phyloP scores from a whole-genome alignment of 2,888 invertebrate genomes.

The Heliconius erato region DNA sequence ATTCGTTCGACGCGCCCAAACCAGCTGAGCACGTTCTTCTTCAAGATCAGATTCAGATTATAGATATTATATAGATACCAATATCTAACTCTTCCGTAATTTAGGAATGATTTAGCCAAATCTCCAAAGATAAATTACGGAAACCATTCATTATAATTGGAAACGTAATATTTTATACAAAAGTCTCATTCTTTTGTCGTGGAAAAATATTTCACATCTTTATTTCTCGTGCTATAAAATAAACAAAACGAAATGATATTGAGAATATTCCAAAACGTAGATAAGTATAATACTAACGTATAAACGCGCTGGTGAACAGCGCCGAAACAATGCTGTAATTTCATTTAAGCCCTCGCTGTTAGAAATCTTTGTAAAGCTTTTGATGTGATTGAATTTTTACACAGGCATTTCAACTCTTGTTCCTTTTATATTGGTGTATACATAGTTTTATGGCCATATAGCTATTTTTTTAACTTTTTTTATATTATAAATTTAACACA shows the following conservation, averaged over 20 bases:
- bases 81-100: too few species aligned
- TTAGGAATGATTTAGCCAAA: too few species aligned
- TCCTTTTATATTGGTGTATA: constrained; percentile 41
- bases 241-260: constrained; percentile 1
- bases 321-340: constrained; percentile 61
- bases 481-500: background rate
- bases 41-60: too few species aligned
- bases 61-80: too few species aligned
- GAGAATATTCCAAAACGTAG: background rate
- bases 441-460: background rate
- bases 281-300: constrained; percentile 27
- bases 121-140: too few species aligned
- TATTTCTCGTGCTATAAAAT: background rate
- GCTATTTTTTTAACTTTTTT: background rate
- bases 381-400: constrained; percentile 70
- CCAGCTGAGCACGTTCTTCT: too few species aligned
- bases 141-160: too few species aligned
- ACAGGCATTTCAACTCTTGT: constrained; percentile 51
- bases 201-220: background rate
- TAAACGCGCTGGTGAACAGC: constrained; percentile 31
- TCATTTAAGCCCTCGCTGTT: constrained; percentile 60
- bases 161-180: too few species aligned
- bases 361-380: constrained; percentile 66
- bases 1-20: too few species aligned
- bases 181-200: too few species aligned